A percentile compares a stretch with the other conserved stretches of the same genome.
Evolutionary conservation across 2,888 invertebrate species (phyloP).

Genomic region (Merodon equestris): DNA sequence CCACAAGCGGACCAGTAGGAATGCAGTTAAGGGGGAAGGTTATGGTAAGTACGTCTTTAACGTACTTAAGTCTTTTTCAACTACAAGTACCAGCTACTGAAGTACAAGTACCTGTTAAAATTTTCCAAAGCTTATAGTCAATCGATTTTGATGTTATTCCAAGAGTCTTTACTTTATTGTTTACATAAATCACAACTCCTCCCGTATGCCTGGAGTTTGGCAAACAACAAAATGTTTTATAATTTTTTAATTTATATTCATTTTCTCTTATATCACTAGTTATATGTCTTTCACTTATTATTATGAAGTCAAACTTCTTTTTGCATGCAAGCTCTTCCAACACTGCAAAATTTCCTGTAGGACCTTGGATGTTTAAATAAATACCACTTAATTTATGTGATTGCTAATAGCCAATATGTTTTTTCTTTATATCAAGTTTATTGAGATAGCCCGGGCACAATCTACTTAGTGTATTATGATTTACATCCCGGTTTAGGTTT

Average conservation of each 20-base stretch:
- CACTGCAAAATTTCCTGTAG: not conserved
- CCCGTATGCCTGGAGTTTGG: not conserved
- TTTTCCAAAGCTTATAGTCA: too few species aligned
- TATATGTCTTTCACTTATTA: not conserved
- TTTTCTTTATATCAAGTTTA: not conserved
- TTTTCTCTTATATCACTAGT: not conserved
- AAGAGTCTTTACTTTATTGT: not conserved
- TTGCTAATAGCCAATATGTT: constrained; percentile 17
- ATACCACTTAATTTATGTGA: not conserved
- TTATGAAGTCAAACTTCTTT: not conserved
- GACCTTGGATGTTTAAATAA: constrained; percentile 17
- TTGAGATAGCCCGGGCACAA: constrained; percentile 13
- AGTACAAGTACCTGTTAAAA: too few species aligned
- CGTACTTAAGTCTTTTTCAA: too few species aligned
- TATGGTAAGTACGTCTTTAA: too few species aligned
- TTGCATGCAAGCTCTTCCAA: constrained; percentile 1
- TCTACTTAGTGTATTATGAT: constrained; percentile 15
- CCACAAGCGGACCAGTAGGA: too few species aligned
- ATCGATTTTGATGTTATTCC: too few species aligned
- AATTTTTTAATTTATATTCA: not conserved
- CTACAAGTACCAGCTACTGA: too few species aligned
- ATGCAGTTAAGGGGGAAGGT: too few species aligned
- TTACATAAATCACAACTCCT: constrained; percentile 1
- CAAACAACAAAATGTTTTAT: not conserved
- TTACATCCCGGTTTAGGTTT: constrained; percentile 17